Base-by-base conservation (phyloP, 2,888 invertebrate genomes). In the Eubasilissa splendida region DNA sequence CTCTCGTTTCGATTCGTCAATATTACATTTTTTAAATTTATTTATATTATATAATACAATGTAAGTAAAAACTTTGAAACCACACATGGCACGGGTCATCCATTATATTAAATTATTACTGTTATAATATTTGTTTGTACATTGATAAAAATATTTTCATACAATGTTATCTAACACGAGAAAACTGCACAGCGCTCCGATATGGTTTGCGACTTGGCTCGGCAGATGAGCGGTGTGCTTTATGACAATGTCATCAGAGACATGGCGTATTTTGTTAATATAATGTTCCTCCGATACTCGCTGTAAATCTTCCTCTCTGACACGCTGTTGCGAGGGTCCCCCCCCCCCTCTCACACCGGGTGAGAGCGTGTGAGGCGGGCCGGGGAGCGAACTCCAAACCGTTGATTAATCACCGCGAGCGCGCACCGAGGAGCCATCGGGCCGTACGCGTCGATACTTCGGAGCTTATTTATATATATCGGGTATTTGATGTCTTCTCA, bases 161-260 rank as follows among this genome's bases (percentile, higher is more conserved):
- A 42, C 4, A 42, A 7, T 42, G 7, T 42, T 42, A 42, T 42
- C 42, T 42, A 42, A 42, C 42, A 7, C 42, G 7, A 42, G 42
- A 42, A 42, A 42, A 42, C 42, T 42, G 42, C 42, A 7, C 4
- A 42, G 42, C 42, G 7, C 2, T 42, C 7, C 42, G 42, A 42
- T 42, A 42, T 42, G 42, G 42, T 7, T 7, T 4, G 42, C 42
- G 42, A 22, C 22, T 42, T 42, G 42, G 42, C 42, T 7, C 42
- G 42, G 42, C 42, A 42, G 42, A 82, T 82, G 80, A 82, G 53
- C 80, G 66, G 58, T 50, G 59, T 80, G 60, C 81, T 82, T 82
- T 82, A 82, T 76, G 81, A 82, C 76, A 79, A 77, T 82, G 81
- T 82, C 81, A 82, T 73, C 81, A 33, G 60, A 33, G 68, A 80